Base-by-base conservation (phyloP, 2,888 invertebrate genomes). In the Tuberolachnus salignus region DNA sequence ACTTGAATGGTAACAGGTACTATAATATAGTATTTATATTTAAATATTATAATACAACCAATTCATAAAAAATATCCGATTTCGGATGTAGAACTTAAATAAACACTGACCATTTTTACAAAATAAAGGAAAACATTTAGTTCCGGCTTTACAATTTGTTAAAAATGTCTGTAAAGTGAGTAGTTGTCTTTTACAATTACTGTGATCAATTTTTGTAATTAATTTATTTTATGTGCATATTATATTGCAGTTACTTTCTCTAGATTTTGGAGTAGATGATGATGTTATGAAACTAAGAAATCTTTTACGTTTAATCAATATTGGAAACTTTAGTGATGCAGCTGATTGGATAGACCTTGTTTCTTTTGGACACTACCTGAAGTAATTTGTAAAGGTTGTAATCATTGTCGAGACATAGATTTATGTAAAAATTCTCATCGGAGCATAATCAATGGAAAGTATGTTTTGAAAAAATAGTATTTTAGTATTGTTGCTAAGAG, bases 341-440 rank as follows among this genome's bases (percentile, higher is more conserved):
- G 94, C 96, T 1, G 89, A 91, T 81, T 98, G 95, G 94, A 89
- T 87, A 82, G 95, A 97, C 93, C 94, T 0, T 93, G 94, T 84
- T 88, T 92, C 80, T 91, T 94, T 1, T 94, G 94, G 85, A 88
- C 93, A 72, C 89, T 98, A 71, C 91, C 92, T 3, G 97, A 97
- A 88, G 90, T 98, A 61, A 97, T 97, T 84, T 98, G 98, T 86
- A 92, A 92, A 85, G 91, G 92, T 46, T 99, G 98, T 87, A 96
- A 96, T 88, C 94, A 96, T 85, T 96, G 96, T 84, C 89, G 97
- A 59, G 97, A 98, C 87, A 90, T 98, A 81, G 97, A 98, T 88
- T 90, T 98, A 42, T 95, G 96, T 84, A 91, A 94, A 84, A 97
- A 97, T 87, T 90, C 89, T 80, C 88, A 90, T 84, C 87, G 88